phyloP scores from a whole-genome alignment of 2,888 invertebrate genomes.

The Lysandra bellargus region DNA sequence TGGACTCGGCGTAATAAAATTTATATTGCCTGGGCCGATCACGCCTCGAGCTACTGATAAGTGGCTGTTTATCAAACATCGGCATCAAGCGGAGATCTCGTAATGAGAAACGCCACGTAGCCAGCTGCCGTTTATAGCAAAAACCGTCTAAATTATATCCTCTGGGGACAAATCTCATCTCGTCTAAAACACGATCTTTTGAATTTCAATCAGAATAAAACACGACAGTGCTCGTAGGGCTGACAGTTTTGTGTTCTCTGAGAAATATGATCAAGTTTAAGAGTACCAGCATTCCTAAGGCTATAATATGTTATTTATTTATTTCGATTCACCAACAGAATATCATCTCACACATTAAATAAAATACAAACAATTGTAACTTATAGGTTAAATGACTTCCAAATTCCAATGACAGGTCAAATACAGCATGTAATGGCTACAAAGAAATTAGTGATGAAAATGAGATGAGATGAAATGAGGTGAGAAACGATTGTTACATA shows the following conservation, averaged over 20 bases:
- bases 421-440: too few species aligned
- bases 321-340: too few species aligned
- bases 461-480: too few species aligned
- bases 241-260: constrained; percentile 40
- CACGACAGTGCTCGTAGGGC: constrained; percentile 36
- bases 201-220: constrained; percentile 63
- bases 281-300: too few species aligned
- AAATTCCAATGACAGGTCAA: too few species aligned
- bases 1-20: constrained; percentile 49
- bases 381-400: too few species aligned
- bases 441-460: too few species aligned
- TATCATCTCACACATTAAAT: too few species aligned
- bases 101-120: constrained; percentile 55
- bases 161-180: constrained; percentile 66
- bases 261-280: constrained; percentile 27
- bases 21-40: constrained; percentile 46
- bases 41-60: constrained; percentile 68
- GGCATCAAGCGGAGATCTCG: constrained; percentile 61
- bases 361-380: too few species aligned
- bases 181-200: constrained; percentile 57
- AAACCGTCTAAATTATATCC: constrained; percentile 68
- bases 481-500: too few species aligned
- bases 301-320: too few species aligned
- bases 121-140: constrained; percentile 69
- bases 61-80: constrained; percentile 71